Conservation (phyloP, 2,888 invertebrate species). For the Drosophila melanosoma region DNA sequence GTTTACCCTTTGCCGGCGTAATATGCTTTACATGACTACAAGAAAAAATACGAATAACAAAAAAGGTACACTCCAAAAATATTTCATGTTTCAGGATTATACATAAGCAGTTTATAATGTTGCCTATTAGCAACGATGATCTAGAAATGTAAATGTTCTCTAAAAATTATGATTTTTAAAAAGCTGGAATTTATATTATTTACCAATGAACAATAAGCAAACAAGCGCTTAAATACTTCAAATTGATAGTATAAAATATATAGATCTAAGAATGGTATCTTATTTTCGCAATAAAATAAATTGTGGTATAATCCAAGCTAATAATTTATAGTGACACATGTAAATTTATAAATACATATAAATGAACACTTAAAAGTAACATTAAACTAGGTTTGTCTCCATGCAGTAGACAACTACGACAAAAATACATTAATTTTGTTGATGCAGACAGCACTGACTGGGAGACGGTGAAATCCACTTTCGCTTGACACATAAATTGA, state of each 20-base stretch:
- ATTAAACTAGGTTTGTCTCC: neutral
- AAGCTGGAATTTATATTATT: neutral
- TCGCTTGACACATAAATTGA: constrained; percentile 68
- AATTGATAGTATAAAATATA: no score
- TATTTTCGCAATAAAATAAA: constrained; percentile 33
- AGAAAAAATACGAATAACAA: neutral
- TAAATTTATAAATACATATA: neutral
- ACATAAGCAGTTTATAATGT: neutral
- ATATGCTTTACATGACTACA: neutral
- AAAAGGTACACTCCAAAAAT: neutral
- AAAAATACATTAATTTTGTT: constrained; percentile 72
- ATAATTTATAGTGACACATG: constrained; percentile 42
- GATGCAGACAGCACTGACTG: constrained; percentile 32
- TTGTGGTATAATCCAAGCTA: constrained; percentile 30
- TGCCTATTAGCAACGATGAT: neutral
- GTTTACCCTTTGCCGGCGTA: neutral
- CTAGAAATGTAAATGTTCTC: neutral
- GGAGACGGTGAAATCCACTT: constrained; percentile 60
- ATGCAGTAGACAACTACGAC: constrained; percentile 13
- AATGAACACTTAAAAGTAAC: neutral
- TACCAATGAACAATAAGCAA: neutral
- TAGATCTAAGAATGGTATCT: neutral
- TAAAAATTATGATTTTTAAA: neutral
- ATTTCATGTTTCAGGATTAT: neutral
- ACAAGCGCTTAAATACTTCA: neutral